Conservation (phyloP, 2,797 vertebrate genomes). For the Acomys russatus region DNA sequence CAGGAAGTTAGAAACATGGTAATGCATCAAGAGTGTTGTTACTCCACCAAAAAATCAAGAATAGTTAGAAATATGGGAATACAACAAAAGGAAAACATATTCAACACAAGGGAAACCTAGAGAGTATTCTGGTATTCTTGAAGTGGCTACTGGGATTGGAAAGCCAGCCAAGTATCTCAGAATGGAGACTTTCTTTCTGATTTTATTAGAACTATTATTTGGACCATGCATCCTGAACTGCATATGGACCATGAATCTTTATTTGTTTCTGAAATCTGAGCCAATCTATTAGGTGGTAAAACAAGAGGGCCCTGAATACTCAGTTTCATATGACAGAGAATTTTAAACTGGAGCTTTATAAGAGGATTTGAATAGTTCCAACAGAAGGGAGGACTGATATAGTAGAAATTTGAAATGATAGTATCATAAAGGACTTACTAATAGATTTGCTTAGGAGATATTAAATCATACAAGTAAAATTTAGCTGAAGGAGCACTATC, state of each 20-base stretch:
- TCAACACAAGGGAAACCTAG: background rate
- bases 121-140: background rate
- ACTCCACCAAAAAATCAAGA: background rate
- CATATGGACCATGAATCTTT: background rate
- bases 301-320: background rate
- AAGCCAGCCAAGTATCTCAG: background rate
- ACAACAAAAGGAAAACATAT: background rate
- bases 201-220: background rate
- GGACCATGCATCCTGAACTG: background rate
- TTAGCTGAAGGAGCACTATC: background rate
- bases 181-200: background rate
- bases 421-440: background rate
- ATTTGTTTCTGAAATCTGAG: background rate
- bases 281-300: background rate
- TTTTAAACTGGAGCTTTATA: background rate
- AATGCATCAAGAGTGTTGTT: background rate
- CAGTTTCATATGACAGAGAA: background rate
- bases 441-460: background rate
- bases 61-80: too few relatives aligned
- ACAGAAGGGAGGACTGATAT: background rate
- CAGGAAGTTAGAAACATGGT: too few relatives aligned
- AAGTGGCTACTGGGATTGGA: background rate
- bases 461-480: background rate
- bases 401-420: background rate
- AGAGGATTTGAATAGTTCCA: background rate